Evolutionary conservation across 2,888 invertebrate genomes (phyloP), one percentile per base, ranked within the genome.

Genomic region (Macrophya annulata): DNA sequence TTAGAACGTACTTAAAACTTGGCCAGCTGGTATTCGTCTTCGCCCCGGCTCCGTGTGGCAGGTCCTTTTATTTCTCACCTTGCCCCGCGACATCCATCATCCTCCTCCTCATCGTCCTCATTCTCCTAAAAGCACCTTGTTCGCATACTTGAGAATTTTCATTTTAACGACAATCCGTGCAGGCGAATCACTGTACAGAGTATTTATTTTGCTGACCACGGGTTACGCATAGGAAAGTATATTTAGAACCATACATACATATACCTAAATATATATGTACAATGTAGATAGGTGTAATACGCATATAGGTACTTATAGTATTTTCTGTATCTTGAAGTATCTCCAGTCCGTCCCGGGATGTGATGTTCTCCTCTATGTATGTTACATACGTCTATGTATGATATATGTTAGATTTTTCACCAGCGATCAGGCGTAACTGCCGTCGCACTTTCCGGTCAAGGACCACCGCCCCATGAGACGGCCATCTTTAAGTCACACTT

Each of bases 401-500:
- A n/a, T n/a, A n/a, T n/a, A n/a, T n/a, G n/a, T n/a, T n/a, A n/a
- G n/a, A n/a, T n/a, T n/a, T n/a, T 31, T 31, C 17, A 8, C 71
- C 6, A 71, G n/a, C n/a, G n/a, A n/a, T 62, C 62, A 55, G 55
- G 55, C n/a, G n/a, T 6, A 12, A 62, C 25, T 12, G 25, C 62
- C 37, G 40, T 71, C 40, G 1, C 17, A 12, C n/a, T 71, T 31
- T 25, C 45, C 72, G 72, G 72, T 43, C 21, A 4, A 43, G 4
- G 21, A 74, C 72, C 21, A 25, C 45, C 72, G 15, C 72, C 45
- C 72, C 10, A 74, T 21, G 43, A 43, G 21, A 45, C 21, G 45
- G 21, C 72, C 45, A 55, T 77, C 51, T 77, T n/a, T 17, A 55
- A 77, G 55, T 77, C 77, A 77, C 77, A 77, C 77, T 77, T 77